phyloP scores from a whole-genome alignment of 2,113 vertebrate species.

The Gymnogyps californianus region DNA sequence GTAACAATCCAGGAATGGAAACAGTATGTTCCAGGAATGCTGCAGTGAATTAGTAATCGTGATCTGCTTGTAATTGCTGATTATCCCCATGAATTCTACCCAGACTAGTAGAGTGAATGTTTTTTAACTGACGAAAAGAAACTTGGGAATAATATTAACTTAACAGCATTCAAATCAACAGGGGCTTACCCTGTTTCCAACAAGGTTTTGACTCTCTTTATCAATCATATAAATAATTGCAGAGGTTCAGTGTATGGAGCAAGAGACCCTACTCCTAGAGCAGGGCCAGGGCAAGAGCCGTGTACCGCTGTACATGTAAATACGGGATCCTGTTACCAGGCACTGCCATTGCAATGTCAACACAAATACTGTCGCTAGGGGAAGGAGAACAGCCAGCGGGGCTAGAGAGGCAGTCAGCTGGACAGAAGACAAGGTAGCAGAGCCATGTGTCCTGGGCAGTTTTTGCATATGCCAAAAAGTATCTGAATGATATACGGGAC shows the following conservation, averaged over 20 bases:
- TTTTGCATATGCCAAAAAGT: background rate
- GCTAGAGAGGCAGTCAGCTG: background rate
- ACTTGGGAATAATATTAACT: background rate
- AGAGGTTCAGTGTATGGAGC: background rate
- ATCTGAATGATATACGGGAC: background rate
- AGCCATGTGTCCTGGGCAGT: background rate
- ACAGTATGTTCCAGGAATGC: background rate
- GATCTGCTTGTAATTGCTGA: constrained; percentile 30
- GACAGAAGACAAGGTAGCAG: background rate
- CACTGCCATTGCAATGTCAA: background rate
- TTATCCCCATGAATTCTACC: background rate
- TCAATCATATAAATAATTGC: background rate
- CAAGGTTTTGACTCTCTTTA: background rate
- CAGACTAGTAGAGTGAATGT: background rate
- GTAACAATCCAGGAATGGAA: constrained; percentile 44
- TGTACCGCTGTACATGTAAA: background rate
- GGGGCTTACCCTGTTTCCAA: background rate
- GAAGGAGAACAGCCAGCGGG: background rate
- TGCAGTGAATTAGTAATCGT: background rate
- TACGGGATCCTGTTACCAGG: background rate
- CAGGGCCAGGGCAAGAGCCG: background rate
- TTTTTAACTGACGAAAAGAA: background rate
- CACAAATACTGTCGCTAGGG: background rate
- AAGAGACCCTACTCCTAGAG: background rate
- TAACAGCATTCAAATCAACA: background rate